Base-by-base conservation (phyloP, 2,113 vertebrate species). In the Phoenicopterus ruber region DNA sequence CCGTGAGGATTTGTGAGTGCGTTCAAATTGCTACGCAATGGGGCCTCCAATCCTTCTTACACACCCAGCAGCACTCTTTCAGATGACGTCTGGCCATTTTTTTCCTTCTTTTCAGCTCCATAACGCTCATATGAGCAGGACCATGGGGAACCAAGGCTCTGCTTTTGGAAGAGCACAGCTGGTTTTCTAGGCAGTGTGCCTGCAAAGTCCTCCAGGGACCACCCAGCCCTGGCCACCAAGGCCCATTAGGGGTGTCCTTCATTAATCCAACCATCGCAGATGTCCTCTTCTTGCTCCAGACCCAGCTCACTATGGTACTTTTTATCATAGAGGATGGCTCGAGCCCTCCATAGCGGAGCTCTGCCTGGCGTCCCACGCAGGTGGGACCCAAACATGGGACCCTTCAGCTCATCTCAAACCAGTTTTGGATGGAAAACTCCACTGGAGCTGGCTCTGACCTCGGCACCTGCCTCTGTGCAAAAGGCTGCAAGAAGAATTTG, bases 351-450 rank as follows among this genome's bases (percentile, higher is more conserved):
- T 34, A 36, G 6, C 11, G 40, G 18, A 59, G n/a, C 38, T 62
- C 54, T 22, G 46, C 12, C 61, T 18, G 6, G 19, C 7, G 9
- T 44, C 44, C 28, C 0, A 1, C 17, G 25, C 36, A 71, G 58
- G 21, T 62, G 76, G 18, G 17, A 82, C 42, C 42, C 57, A 76
- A 85, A 63, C 2, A 2, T 4, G 10, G 54, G 69, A 57, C 38
- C 25, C 10, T 2, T 8, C 10, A 7, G 17, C 18, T 86, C 46
- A 58, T 32, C 72, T 81, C 50, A 93, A 81, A 67, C 31, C 63
- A 63, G 22, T 63, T 95, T 63, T 13, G 36, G 63, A 71, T 61
- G 91, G 94, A 92, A 96, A 94, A 86, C 88, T 96, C 88, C 90
- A 86, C 69, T 15, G 62, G 31, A 76, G 44, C 20, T 42, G 25